Conservation (phyloP, 2,888 invertebrate species). For the Hirtodrosophila duncani region DNA sequence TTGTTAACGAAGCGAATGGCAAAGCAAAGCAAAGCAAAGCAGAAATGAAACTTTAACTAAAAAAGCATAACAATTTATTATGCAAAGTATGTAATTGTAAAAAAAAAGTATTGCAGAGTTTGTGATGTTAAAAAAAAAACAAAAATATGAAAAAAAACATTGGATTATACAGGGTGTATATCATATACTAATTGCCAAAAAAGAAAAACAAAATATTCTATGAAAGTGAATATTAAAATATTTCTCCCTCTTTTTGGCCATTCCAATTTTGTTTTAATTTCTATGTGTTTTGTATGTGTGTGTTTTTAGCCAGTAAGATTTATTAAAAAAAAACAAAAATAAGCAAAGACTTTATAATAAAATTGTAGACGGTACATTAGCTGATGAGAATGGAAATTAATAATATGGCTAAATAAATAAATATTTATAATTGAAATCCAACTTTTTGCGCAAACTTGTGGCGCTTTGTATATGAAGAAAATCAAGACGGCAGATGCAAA, state of each 20-base stretch:
- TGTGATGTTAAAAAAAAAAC: not conserved
- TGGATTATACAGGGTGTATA: conserved; percentile 63
- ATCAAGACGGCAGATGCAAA: conserved; percentile 74
- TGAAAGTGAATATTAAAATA: conserved; percentile 3
- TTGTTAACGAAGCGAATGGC: too few relatives aligned
- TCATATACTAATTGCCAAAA: conserved; percentile 46
- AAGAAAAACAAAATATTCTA: conserved; percentile 27
- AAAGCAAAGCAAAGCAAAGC: conserved; percentile 11
- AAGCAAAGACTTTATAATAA: conserved; percentile 17
- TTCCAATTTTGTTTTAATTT: not conserved
- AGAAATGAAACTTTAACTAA: conserved; percentile 4
- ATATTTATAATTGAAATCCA: conserved; percentile 36
- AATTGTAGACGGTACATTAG: conserved; percentile 3
- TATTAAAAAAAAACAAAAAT: conserved; percentile 14
- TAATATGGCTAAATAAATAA: conserved; percentile 4
- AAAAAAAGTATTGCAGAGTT: conserved; percentile 16
- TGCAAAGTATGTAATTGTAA: conserved; percentile 27
- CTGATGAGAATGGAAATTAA: too few relatives aligned
- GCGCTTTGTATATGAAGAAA: conserved; percentile 47
- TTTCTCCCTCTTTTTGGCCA: not conserved
- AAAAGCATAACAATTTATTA: conserved; percentile 17
- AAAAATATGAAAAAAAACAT: conserved; percentile 1
- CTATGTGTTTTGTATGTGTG: conserved; percentile 2
- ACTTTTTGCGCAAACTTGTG: conserved; percentile 14
- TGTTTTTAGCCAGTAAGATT: conserved; percentile 29